Evolutionary conservation across 2,888 invertebrate species (phyloP).

Genomic region (Anorthoa munda): DNA sequence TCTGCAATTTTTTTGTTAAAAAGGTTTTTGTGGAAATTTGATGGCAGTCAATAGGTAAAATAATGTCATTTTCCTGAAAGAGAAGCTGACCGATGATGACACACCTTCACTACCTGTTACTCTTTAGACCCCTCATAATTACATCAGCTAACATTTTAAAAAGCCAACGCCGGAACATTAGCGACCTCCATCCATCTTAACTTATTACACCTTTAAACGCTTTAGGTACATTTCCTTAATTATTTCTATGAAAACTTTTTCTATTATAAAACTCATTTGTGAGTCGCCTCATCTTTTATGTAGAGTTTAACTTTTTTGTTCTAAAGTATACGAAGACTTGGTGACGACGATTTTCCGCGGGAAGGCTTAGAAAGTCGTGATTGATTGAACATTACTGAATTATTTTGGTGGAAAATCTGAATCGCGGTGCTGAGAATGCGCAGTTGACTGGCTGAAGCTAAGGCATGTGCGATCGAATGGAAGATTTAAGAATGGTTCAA

Average conservation of each 20-base stretch:
- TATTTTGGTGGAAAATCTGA: conserved; percentile 26
- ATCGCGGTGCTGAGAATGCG: conserved; percentile 5
- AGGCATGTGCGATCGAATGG: not conserved
- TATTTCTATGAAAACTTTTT: conserved; percentile 68
- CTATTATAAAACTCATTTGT: conserved; percentile 69
- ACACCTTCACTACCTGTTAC: conserved; percentile 14
- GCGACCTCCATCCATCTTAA: conserved; percentile 35
- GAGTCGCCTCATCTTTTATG: conserved; percentile 60
- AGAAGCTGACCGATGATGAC: not conserved
- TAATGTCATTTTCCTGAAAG: not conserved
- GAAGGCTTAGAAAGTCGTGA: conserved; percentile 30
- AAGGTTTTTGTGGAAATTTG: not conserved
- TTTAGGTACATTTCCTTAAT: conserved; percentile 56
- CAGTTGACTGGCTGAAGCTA: conserved; percentile 9
- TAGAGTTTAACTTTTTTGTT: conserved; percentile 65
- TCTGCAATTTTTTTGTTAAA: too few relatives aligned
- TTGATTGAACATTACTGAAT: conserved; percentile 41
- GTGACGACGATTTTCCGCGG: conserved; percentile 43
- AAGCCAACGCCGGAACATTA: conserved; percentile 13
- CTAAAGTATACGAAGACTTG: conserved; percentile 60
- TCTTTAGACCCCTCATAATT: not conserved
- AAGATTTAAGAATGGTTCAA: conserved; percentile 6
- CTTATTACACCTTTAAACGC: conserved; percentile 44
- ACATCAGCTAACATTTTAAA: conserved; percentile 10
- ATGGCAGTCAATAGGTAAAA: not conserved